Conservation (phyloP, 2,888 invertebrate species). For the Malthinus flaveolus region DNA sequence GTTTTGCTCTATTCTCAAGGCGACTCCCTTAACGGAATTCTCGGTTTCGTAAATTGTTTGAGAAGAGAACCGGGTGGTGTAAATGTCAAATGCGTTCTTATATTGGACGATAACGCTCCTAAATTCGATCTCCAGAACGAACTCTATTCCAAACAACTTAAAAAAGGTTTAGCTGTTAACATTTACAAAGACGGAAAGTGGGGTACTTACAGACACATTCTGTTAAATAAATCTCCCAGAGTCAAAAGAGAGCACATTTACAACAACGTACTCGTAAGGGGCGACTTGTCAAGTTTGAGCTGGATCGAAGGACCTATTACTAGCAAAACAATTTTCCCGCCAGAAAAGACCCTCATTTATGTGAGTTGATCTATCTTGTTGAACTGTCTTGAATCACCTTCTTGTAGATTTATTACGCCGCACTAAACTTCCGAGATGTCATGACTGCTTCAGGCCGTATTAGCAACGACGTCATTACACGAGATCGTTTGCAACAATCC, state of each 20-base stretch:
- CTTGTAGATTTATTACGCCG: conserved; percentile 72
- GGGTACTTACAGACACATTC: conserved; percentile 81
- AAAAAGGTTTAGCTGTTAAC: conserved; percentile 79
- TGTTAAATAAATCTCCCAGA: conserved; percentile 59
- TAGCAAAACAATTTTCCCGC: conserved; percentile 25
- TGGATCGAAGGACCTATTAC: conserved; percentile 75
- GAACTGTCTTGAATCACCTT: conserved; percentile 44
- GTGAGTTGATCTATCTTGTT: conserved; percentile 15
- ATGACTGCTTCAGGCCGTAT: conserved; percentile 92
- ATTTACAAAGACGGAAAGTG: conserved; percentile 65
- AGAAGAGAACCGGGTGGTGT: conserved; percentile 68
- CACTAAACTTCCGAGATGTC: conserved; percentile 91
- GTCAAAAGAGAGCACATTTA: conserved; percentile 69
- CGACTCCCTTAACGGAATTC: conserved; percentile 73
- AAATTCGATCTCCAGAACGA: conserved; percentile 65
- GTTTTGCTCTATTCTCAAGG: conserved; percentile 67
- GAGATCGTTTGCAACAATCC: conserved; percentile 56
- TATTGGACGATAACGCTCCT: conserved; percentile 64
- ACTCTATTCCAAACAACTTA: conserved; percentile 67
- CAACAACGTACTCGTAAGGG: conserved; percentile 75
- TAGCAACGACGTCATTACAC: conserved; percentile 76
- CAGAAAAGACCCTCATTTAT: conserved; percentile 32
- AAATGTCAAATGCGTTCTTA: conserved; percentile 63
- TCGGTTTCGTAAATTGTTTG: conserved; percentile 86
- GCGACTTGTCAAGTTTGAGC: conserved; percentile 81